Evolutionary conservation across 1,140 invertebrate genomes (phyloP).

Genomic region (Nasonia longicornis): DNA sequence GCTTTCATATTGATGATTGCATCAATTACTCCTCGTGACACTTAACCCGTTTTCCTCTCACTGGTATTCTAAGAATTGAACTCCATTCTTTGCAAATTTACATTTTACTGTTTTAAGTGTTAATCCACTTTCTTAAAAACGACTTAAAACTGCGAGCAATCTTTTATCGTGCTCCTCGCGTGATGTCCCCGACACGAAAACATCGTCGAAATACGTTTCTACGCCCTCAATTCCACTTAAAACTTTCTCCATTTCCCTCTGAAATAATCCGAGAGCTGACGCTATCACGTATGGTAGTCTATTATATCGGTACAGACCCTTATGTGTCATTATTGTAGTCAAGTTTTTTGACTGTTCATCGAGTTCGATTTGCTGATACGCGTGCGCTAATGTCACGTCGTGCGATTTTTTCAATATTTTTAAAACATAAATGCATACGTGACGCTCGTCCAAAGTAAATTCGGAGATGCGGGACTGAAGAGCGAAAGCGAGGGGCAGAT

Average conservation of each 20-base stretch:
- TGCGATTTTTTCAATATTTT: no score
- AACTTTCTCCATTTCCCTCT: slow-evolving; percentile 42
- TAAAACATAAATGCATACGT: no score
- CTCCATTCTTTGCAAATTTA: background rate
- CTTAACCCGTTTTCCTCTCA: background rate
- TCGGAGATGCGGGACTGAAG: no score
- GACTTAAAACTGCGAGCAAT: slow-evolving; percentile 7
- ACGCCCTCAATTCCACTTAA: slow-evolving; percentile 11
- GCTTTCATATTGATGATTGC: background rate
- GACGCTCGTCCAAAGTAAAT: no score
- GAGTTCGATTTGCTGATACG: slow-evolving; percentile 42
- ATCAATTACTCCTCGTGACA: background rate
- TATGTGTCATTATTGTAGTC: slow-evolving; percentile 40
- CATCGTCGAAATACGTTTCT: slow-evolving; percentile 23
- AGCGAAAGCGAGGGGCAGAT: no score
- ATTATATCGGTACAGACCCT: slow-evolving; percentile 40
- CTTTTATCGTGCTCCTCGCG: background rate
- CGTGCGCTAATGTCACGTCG: background rate
- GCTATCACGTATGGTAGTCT: slow-evolving; percentile 39
- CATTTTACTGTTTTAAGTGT: slow-evolving; percentile 14
- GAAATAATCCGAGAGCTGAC: slow-evolving; percentile 41
- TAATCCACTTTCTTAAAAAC: background rate
- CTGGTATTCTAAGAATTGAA: slow-evolving; percentile 9
- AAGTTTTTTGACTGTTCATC: slow-evolving; percentile 31
- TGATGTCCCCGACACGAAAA: background rate